Percentiles rank a stretch among this genome's conserved stretches.
Conservation (phyloP, 2,888 invertebrate species). For the Tyria jacobaeae region DNA sequence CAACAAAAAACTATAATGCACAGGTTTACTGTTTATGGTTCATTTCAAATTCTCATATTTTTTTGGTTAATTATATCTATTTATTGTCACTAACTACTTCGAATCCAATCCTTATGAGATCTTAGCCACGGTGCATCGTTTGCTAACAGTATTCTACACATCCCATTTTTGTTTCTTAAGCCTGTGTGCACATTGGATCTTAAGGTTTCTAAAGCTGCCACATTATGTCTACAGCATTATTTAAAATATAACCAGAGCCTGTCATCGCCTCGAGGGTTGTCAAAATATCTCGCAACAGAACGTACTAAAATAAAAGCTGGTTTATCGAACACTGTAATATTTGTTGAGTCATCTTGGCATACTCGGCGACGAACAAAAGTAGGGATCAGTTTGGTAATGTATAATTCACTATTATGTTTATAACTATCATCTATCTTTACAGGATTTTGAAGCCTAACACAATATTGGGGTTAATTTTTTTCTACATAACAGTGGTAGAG, state of each 20-base stretch:
- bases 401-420: slow-evolving; percentile 23
- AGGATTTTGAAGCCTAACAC: no score
- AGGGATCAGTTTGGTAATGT: slow-evolving; percentile 30
- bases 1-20: no score
- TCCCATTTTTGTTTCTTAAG: not conserved
- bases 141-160: no score
- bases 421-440: no score
- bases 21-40: no score
- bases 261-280: slow-evolving; percentile 66
- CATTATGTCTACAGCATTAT: slow-evolving; percentile 35
- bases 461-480: no score
- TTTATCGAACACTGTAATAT: slow-evolving; percentile 65
- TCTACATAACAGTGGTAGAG: no score
- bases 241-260: slow-evolving; percentile 64
- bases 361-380: slow-evolving; percentile 21
- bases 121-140: no score
- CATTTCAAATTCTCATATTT: no score
- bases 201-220: not conserved
- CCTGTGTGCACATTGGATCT: not conserved
- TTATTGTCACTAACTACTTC: no score
- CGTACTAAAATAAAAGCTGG: slow-evolving; percentile 80
- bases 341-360: slow-evolving; percentile 65
- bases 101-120: no score
- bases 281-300: slow-evolving; percentile 69
- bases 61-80: no score